phyloP scores from a whole-genome alignment of 30 jellyfish, hydroid and myxozoan species.

The Cassiopea xamachana region DNA sequence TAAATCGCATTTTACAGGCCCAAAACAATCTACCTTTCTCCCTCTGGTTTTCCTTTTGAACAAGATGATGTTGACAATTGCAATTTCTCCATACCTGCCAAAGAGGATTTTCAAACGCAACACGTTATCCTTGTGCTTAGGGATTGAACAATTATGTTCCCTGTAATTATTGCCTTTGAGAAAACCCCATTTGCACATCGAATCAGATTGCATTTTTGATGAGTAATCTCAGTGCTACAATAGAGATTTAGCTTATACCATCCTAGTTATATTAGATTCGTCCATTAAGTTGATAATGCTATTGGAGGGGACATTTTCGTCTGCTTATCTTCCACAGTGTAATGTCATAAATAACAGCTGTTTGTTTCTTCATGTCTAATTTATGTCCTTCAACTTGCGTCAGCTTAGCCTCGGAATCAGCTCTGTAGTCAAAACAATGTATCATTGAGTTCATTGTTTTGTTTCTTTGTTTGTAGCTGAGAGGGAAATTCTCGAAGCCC shows the following conservation, averaged over 20 bases:
- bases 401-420: background rate
- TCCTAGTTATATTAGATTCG: background rate
- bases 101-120: too few relatives aligned
- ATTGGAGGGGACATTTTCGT: background rate
- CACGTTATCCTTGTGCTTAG: too few relatives aligned
- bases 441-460: background rate
- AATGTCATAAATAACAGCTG: background rate
- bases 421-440: background rate
- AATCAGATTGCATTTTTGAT: background rate
- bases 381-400: background rate
- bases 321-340: background rate
- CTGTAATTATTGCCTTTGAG: too few relatives aligned
- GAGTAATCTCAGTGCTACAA: background rate
- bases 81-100: too few relatives aligned
- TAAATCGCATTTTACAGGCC: too few relatives aligned
- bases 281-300: background rate
- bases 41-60: too few relatives aligned
- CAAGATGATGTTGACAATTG: too few relatives aligned
- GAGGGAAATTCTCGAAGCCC: slow-evolving; percentile 65
- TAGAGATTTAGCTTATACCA: background rate
- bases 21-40: too few relatives aligned
- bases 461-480: slow-evolving; percentile 60
- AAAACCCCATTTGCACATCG: too few relatives aligned
- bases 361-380: background rate
- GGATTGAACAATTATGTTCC: too few relatives aligned